phyloP scores from a whole-genome alignment of 2,113 vertebrate genomes.

The Tychaedon coryphoeus region DNA sequence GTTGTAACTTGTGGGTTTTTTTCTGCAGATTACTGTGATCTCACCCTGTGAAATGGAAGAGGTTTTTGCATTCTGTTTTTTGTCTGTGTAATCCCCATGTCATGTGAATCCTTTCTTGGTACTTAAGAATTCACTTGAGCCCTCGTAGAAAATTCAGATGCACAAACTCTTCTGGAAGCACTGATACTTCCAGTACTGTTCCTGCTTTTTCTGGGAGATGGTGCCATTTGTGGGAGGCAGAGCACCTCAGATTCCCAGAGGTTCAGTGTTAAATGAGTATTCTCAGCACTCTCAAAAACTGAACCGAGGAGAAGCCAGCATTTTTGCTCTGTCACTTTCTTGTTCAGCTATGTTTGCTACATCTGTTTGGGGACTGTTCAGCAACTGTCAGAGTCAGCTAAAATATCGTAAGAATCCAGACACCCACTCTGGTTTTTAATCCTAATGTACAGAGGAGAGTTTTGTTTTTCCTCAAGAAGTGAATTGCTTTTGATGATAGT shows the following conservation, averaged over 20 bases:
- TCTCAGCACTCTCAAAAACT: background rate
- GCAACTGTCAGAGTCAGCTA: background rate
- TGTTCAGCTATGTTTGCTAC: background rate
- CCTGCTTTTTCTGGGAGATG: background rate
- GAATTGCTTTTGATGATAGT: background rate
- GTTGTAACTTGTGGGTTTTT: slow-evolving; percentile 48
- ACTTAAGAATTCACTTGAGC: background rate
- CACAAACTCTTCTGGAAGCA: background rate
- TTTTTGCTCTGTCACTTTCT: background rate
- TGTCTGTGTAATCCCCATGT: slow-evolving; percentile 22
- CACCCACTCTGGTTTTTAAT: background rate
- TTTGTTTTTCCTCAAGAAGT: background rate
- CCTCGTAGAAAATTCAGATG: background rate
- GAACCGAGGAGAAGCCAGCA: background rate
- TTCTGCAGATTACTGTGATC: slow-evolving; percentile 58
- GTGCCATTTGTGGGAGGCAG: background rate
- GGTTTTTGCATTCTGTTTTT: slow-evolving; percentile 55
- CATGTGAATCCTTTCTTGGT: slow-evolving; percentile 6
- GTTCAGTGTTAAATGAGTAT: background rate
- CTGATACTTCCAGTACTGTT: background rate
- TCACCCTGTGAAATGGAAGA: slow-evolving; percentile 60
- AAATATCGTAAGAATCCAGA: background rate
- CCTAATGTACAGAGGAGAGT: background rate
- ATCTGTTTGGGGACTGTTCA: background rate
- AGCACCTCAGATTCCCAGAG: background rate